A percentile compares a stretch with the other conserved stretches of the same genome.
phyloP scores from a whole-genome alignment of 2,888 invertebrate genomes.

The Andrena minutula region DNA sequence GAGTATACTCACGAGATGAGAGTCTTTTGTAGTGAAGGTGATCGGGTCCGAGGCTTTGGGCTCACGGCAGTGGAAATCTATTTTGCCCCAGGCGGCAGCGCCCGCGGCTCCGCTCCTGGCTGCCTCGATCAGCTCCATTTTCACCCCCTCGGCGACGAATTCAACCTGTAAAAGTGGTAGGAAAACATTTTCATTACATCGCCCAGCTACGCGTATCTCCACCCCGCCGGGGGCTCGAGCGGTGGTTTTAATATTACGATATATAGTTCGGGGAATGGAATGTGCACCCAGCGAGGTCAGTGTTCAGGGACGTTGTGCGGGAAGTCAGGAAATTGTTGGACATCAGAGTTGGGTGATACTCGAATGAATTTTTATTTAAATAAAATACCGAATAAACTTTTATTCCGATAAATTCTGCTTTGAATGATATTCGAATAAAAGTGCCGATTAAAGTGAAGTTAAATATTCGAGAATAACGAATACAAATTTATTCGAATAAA shows the following conservation, averaged over 20 bases:
- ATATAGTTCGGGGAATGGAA: conserved; percentile 5
- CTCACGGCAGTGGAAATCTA: conserved; percentile 95
- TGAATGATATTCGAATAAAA: too few relatives aligned
- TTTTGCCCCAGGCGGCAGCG: conserved; percentile 87
- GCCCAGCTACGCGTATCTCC: not conserved
- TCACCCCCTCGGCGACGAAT: conserved; percentile 95
- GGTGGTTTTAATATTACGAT: conserved; percentile 35
- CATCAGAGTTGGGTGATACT: too few relatives aligned
- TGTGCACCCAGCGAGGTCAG: too few relatives aligned
- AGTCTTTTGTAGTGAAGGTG: conserved; percentile 96
- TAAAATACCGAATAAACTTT: too few relatives aligned
- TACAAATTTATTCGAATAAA: too few relatives aligned
- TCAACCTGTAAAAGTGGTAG: conserved; percentile 89
- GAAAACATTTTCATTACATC: conserved; percentile 46
- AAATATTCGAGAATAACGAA: too few relatives aligned
- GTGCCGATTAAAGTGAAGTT: too few relatives aligned
- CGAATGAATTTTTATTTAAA: too few relatives aligned
- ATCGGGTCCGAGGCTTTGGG: conserved; percentile 95
- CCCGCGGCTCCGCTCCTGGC: conserved; percentile 92
- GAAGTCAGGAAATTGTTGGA: too few relatives aligned
- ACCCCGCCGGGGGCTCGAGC: conserved; percentile 5
- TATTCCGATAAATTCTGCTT: too few relatives aligned
- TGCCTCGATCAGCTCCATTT: conserved; percentile 95
- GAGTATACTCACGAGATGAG: conserved; percentile 92
- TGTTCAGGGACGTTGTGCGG: too few relatives aligned